Evolutionary conservation across 2,797 vertebrate species (phyloP), one percentile per base, ranked within the genome.

Genomic region (Erpetoichthys calabaricus): DNA sequence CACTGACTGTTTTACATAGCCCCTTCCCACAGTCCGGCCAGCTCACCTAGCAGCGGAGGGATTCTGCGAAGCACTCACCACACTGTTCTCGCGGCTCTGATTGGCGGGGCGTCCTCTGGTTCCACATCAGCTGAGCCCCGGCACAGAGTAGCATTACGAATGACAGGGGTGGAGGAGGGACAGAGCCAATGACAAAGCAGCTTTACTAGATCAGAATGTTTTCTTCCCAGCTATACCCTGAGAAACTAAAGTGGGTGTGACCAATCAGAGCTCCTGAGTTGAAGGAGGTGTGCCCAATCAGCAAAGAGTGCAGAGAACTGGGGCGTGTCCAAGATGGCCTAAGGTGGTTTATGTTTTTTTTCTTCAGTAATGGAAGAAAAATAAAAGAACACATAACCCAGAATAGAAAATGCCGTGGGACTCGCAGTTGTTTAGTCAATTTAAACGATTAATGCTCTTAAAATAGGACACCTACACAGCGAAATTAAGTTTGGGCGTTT

Each of bases 101-200:
- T 83, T 85, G 85, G 85, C 64, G 70, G 53, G n/a, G 1, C 0
- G 7, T 0, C 42, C 6, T 1, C 79, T 84, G 77, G 75, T 55
- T 65, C 73, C 86, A 90, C 80, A 89, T 91, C 90, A 76, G 86
- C 84, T 74, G 82, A 91, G 80, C 41, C 64, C 72, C 51, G 8
- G 47, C 74, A 65, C 59, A 67, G 64, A 53, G 45, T 3, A 62
- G 59, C 8, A 55, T 2, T n/a, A 5, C 59, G 0, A 3, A n/a
- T 2, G 46, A 45, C 1, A 4, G 3, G 10, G 64, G 79, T 61
- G 45, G 71, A 61, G 73, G 58, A 55, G 10, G 7, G 5, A 2
- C 5, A 8, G 5, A 45, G 50, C 70, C 70, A 68, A 68, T 71
- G 45, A 65, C 5, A 57, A 56, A 44, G 3, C 53, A 47, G 2